These are phyloP conservation scores for Himalopsyche japonica DNA, from an alignment of 2,888 invertebrate genomes.

Conservation along the genomic window DNA sequence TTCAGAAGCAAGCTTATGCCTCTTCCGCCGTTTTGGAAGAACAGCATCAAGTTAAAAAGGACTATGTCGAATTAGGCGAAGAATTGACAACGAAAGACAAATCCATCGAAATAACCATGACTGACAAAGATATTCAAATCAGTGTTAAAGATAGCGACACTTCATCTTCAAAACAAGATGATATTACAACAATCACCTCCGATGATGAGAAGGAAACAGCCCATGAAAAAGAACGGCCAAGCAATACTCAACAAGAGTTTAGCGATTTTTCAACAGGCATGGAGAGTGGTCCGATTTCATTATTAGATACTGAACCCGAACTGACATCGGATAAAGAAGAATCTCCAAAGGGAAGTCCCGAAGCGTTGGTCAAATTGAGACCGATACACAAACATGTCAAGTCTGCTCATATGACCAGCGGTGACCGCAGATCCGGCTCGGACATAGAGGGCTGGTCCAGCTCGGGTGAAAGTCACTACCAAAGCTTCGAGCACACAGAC, in stretches of 20 bases:
- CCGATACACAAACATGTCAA: slow-evolving; percentile 54
- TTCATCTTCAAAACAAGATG: slow-evolving; percentile 47
- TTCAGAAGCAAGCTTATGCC: slow-evolving; percentile 34
- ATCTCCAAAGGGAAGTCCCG: slow-evolving; percentile 56
- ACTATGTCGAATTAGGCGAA: slow-evolving; percentile 44
- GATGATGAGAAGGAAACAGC: slow-evolving; percentile 60
- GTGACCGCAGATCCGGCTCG: slow-evolving; percentile 74
- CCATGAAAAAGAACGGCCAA: slow-evolving; percentile 51
- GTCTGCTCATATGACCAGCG: slow-evolving; percentile 53
- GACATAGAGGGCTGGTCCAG: slow-evolving; percentile 83
- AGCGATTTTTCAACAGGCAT: slow-evolving; percentile 54
- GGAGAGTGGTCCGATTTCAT: slow-evolving; percentile 59
- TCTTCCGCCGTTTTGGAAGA: slow-evolving; percentile 38
- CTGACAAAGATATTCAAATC: slow-evolving; percentile 41
- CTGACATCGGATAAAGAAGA: slow-evolving; percentile 54
- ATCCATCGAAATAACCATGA: slow-evolving; percentile 31
- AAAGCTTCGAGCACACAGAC: slow-evolving; percentile 81
- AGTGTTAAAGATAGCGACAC: slow-evolving; percentile 53
- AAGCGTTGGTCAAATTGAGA: slow-evolving; percentile 48
- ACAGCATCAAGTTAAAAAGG: slow-evolving; percentile 43
- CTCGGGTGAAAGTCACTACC: slow-evolving; percentile 87
- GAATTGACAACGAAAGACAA: slow-evolving; percentile 42
- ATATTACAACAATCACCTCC: slow-evolving; percentile 52
- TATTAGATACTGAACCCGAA: slow-evolving; percentile 59
- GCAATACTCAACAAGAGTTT: slow-evolving; percentile 50